phyloP scores from a whole-genome alignment of 2,797 vertebrate species.

The Lacerta bilineata region DNA sequence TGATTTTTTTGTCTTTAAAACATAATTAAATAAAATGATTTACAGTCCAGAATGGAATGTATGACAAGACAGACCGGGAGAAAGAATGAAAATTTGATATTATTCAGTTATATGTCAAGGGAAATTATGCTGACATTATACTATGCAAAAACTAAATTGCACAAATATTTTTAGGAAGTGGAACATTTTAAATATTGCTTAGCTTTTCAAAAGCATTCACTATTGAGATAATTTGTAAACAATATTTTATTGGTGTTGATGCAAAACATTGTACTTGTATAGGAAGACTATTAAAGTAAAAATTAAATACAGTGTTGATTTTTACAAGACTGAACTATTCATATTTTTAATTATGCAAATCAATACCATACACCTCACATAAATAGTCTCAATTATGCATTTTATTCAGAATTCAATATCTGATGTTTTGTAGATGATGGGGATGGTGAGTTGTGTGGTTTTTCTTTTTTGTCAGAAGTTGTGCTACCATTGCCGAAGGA shows the following conservation, averaged over 20 bases:
- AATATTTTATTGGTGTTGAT: not conserved
- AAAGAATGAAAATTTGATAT: not conserved
- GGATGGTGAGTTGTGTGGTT: not conserved
- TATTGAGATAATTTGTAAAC: not conserved
- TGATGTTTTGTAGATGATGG: not conserved
- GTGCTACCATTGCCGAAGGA: not conserved
- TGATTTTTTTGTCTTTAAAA: too few relatives aligned
- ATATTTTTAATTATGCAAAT: not conserved
- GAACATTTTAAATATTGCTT: not conserved
- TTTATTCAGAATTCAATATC: constrained; percentile 2
- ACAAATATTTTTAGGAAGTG: not conserved
- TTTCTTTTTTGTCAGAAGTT: not conserved
- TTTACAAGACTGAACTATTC: not conserved
- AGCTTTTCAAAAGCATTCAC: not conserved
- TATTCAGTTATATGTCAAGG: not conserved
- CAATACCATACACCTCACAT: not conserved
- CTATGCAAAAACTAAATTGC: not conserved
- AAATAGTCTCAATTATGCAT: not conserved
- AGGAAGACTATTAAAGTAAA: not conserved
- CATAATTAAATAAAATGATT: not conserved
- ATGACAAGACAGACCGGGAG: not conserved
- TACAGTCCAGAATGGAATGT: not conserved
- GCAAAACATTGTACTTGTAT: not conserved
- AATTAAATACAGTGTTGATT: not conserved
- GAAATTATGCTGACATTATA: not conserved